A percentile compares a stretch with the other conserved stretches of the same genome.
phyloP scores from a whole-genome alignment of 2,888 invertebrate genomes.

The Lasioglossum lativentre region DNA sequence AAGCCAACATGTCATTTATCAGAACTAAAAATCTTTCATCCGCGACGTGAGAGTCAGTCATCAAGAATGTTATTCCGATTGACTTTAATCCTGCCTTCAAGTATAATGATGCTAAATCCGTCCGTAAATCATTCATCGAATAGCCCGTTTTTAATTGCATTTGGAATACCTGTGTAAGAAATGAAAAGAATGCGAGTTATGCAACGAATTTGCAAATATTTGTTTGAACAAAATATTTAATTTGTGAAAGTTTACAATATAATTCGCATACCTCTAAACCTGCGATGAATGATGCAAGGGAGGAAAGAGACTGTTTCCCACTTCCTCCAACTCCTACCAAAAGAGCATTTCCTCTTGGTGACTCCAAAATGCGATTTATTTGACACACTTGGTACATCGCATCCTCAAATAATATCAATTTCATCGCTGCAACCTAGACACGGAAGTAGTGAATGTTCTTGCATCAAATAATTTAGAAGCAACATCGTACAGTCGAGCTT shows the following conservation, averaged over 20 bases:
- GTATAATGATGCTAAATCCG: slow-evolving; percentile 91
- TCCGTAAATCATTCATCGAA: slow-evolving; percentile 91
- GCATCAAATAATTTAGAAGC: neutral
- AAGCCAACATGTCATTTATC: slow-evolving; percentile 96
- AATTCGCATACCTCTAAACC: slow-evolving; percentile 88
- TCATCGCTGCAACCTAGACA: slow-evolving; percentile 91
- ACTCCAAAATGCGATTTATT: slow-evolving; percentile 96
- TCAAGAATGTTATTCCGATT: slow-evolving; percentile 93
- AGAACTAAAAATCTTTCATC: slow-evolving; percentile 96
- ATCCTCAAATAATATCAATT: slow-evolving; percentile 97
- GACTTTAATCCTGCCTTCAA: slow-evolving; percentile 94
- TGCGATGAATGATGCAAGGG: slow-evolving; percentile 95
- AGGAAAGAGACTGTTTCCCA: slow-evolving; percentile 96
- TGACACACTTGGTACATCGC: slow-evolving; percentile 97
- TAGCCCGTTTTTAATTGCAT: slow-evolving; percentile 96
- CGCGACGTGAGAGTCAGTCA: slow-evolving; percentile 97
- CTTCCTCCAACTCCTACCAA: slow-evolving; percentile 97
- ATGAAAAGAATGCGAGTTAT: neutral
- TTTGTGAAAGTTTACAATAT: neutral
- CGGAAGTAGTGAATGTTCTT: neutral
- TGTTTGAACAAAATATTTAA: neutral
- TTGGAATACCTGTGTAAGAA: slow-evolving; percentile 90
- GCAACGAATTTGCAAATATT: neutral
- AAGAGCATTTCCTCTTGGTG: slow-evolving; percentile 96
- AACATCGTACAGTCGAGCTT: neutral